These are phyloP conservation scores for Sturmia bella DNA, from an alignment of 2,888 invertebrate species.

Conservation along the genomic window DNA sequence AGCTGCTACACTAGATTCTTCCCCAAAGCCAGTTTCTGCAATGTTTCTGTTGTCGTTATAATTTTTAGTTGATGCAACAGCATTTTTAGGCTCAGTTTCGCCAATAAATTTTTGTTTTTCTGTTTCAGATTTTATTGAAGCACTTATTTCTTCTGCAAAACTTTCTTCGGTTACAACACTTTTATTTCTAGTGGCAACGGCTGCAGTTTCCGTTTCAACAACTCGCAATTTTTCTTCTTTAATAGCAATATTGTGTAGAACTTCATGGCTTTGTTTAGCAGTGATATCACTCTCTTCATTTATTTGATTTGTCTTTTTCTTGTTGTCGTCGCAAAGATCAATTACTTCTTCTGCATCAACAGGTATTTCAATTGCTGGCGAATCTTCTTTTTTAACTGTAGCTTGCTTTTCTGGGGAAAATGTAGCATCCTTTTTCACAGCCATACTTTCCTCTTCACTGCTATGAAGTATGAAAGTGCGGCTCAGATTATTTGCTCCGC, in stretches of 20 bases:
- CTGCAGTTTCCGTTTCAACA: not conserved
- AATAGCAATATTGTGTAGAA: not conserved
- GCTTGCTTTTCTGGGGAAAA: slow-evolving; percentile 67
- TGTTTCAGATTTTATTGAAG: not conserved
- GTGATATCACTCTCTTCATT: not conserved
- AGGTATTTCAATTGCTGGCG: slow-evolving; percentile 49
- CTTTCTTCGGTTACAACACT: slow-evolving; percentile 53
- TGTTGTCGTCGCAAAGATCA: not conserved
- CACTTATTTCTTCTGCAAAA: slow-evolving; percentile 57
- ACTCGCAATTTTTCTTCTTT: not conserved
- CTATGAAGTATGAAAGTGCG: slow-evolving; percentile 73
- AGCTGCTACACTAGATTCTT: slow-evolving; percentile 44
- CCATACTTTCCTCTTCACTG: slow-evolving; percentile 61
- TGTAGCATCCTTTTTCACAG: slow-evolving; percentile 47
- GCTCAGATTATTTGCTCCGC: slow-evolving; percentile 70
- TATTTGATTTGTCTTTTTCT: not conserved
- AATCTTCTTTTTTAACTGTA: slow-evolving; percentile 1
- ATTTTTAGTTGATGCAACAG: not conserved
- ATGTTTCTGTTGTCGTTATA: slow-evolving; percentile 4
- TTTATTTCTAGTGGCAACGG: not conserved
- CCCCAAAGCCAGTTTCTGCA: slow-evolving; percentile 53
- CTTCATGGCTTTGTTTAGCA: not conserved
- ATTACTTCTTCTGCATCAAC: slow-evolving; percentile 64
- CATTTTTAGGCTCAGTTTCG: slow-evolving; percentile 20
- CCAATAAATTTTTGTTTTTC: slow-evolving; percentile 40